Conservation (phyloP, 2,888 invertebrate species). For the Scaeva pyrastri region DNA sequence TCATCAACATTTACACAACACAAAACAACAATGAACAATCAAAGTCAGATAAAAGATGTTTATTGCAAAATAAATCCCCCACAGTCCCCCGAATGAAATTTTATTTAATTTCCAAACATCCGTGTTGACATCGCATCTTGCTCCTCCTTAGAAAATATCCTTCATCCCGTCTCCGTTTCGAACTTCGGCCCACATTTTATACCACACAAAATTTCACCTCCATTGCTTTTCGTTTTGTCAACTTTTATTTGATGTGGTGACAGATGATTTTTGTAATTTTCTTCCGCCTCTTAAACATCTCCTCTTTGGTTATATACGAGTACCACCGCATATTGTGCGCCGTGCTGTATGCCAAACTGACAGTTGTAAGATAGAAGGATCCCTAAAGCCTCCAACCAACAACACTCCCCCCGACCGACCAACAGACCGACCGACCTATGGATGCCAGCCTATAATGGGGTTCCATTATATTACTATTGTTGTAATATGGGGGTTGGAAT, state of each 20-base stretch:
- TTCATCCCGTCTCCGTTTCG: background rate
- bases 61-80: constrained; percentile 50
- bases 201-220: constrained; percentile 51
- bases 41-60: constrained; percentile 64
- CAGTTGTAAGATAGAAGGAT: constrained; percentile 37
- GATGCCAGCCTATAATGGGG: constrained; percentile 36
- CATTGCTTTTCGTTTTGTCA: constrained; percentile 72
- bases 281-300: constrained; percentile 22
- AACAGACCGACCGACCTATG: too few species aligned
- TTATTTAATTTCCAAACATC: constrained; percentile 69
- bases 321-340: constrained; percentile 4
- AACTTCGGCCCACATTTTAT: background rate
- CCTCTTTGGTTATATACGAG: background rate
- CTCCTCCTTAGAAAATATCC: constrained; percentile 4
- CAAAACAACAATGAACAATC: constrained; percentile 68
- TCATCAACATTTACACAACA: constrained; percentile 33
- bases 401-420: too few species aligned
- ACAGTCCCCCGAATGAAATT: constrained; percentile 45
- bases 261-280: constrained; percentile 75
- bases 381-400: constrained; percentile 20
- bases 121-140: constrained; percentile 11
- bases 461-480: constrained; percentile 8
- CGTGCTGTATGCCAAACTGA: constrained; percentile 26
- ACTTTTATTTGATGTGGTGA: constrained; percentile 76
- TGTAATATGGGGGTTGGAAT: background rate